Percentiles rank a stretch among this genome's conserved stretches.
phyloP scores from a whole-genome alignment of 2,797 vertebrate species.

The Muscicapa striata region DNA sequence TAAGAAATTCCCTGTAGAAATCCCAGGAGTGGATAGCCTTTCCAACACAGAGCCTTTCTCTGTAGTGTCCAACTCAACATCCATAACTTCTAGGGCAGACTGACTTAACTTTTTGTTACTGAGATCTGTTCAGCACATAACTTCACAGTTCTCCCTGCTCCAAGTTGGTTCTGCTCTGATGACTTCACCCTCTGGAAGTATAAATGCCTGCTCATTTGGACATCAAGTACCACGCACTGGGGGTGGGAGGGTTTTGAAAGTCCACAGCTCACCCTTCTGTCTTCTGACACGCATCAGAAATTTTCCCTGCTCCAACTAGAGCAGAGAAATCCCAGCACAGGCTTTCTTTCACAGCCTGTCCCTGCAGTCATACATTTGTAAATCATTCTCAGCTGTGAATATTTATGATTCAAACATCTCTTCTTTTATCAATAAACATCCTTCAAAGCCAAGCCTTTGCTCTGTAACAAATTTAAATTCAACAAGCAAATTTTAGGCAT shows the following conservation, averaged over 20 bases:
- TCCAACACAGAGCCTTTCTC: background rate
- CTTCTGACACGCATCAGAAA: background rate
- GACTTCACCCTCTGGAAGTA: constrained; percentile 13
- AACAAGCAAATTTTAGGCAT: background rate
- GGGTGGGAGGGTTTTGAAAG: background rate
- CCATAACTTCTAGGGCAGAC: background rate
- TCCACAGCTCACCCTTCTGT: background rate
- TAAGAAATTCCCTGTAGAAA: background rate
- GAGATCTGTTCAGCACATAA: background rate
- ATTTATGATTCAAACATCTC: background rate
- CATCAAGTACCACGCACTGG: background rate
- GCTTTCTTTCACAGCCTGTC: background rate
- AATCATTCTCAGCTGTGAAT: background rate
- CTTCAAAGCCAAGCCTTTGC: background rate
- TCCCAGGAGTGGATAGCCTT: background rate
- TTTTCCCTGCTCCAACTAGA: background rate
- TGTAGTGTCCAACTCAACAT: background rate
- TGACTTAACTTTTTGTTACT: accelerated
- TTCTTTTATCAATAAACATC: background rate
- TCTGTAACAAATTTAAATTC: background rate
- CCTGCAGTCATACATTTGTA: background rate
- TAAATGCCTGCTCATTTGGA: constrained; percentile 9
- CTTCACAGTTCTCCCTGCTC: background rate
- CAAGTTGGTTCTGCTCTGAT: background rate
- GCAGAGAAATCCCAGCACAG: background rate